Conservation (phyloP, 2,888 invertebrate genomes). For the Caradrina clavipalpis region DNA sequence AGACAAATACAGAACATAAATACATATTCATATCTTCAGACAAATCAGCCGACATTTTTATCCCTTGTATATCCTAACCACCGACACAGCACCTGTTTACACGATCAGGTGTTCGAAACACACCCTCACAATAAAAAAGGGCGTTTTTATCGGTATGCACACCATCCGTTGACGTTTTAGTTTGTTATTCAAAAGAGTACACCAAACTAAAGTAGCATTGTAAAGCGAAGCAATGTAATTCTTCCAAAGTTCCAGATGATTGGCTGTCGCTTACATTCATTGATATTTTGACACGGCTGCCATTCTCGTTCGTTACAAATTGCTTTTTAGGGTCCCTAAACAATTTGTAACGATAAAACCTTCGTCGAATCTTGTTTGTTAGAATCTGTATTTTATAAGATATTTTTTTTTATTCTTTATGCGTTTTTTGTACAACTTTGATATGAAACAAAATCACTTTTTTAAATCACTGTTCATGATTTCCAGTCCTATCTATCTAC, state of each 20-base stretch:
- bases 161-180: constrained; percentile 56
- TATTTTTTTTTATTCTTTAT: neutral
- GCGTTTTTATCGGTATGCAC: constrained; percentile 4
- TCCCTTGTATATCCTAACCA: constrained; percentile 55
- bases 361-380: constrained; percentile 34
- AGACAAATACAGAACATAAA: constrained; percentile 12
- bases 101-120: constrained; percentile 77
- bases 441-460: neutral
- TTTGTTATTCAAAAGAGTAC: neutral
- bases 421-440: neutral
- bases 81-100: constrained; percentile 75
- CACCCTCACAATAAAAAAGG: constrained; percentile 47
- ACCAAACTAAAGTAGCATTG: constrained; percentile 21
- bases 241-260: constrained; percentile 31
- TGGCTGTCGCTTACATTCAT: constrained; percentile 64
- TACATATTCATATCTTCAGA: constrained; percentile 66
- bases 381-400: constrained; percentile 6
- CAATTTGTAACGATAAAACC: constrained; percentile 47
- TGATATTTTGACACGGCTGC: constrained; percentile 76
- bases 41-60: constrained; percentile 59
- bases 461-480: neutral
- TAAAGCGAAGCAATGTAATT: neutral
- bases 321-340: constrained; percentile 53
- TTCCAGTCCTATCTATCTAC: neutral
- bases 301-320: constrained; percentile 69